Evolutionary conservation across 2,113 vertebrate species (phyloP).

Genomic region (Mormoops blainvillei): DNA sequence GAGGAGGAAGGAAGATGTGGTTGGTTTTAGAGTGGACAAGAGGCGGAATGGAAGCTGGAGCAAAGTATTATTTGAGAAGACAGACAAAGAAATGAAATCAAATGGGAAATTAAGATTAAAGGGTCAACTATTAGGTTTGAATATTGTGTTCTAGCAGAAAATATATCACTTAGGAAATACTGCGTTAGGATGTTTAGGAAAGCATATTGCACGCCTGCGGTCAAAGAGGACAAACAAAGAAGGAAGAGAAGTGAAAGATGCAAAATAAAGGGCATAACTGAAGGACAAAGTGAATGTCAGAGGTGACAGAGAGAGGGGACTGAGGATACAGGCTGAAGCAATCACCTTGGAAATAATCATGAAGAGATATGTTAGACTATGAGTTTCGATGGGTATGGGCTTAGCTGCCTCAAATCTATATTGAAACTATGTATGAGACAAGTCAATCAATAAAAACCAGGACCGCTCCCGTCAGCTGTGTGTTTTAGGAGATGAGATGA

Average conservation of each 20-base stretch:
- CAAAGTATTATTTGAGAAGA: background rate
- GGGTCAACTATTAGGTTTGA: background rate
- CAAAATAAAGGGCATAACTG: background rate
- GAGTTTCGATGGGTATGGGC: background rate
- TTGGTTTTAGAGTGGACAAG: background rate
- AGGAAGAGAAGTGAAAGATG: background rate
- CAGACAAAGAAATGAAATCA: background rate
- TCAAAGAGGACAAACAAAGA: background rate
- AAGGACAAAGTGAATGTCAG: background rate
- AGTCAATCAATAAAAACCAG: background rate
- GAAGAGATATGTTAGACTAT: background rate
- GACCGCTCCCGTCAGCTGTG: background rate
- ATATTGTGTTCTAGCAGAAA: background rate
- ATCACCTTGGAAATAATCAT: background rate
- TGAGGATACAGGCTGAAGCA: rapidly evolving
- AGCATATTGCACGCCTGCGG: background rate
- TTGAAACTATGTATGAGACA: background rate
- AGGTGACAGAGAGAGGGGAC: background rate
- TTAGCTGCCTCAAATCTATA: background rate
- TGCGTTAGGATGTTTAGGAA: background rate
- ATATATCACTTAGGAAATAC: background rate
- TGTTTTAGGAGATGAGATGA: background rate
- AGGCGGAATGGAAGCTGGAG: background rate
- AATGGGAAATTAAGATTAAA: background rate
- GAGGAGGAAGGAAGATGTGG: background rate